Base-by-base conservation (phyloP, 2,113 vertebrate species). In the Kryptolebias marmoratus region DNA sequence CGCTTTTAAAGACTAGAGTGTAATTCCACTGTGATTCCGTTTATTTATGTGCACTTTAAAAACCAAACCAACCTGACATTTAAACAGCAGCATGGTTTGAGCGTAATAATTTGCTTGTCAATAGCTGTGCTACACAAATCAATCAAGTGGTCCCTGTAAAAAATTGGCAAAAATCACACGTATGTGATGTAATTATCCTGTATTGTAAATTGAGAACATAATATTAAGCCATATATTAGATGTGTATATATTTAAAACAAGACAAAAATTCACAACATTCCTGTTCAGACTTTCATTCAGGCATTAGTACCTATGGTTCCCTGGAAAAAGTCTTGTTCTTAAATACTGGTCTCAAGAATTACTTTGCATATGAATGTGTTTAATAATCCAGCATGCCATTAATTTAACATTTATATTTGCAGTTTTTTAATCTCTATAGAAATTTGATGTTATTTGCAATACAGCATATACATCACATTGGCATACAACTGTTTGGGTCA, bases 41-140 rank as follows among this genome's bases (percentile, higher is more conserved):
- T 57, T 36, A 7, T 42, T 54, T 47, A 36, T 2, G 66, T 54
- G 42, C 60, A 62, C 64, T 71, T 78, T 13, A 59, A n/a, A 22
- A 68, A 39, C 47, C 69, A 28, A 50, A 48, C 36, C 72, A 30
- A 57, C 22, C 12, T 54, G 44, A 58, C 61, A 65, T 68, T 82
- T 71, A 27, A 73, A 67, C 45, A 27, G 47, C 22, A 68, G 61
- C 42, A 32, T 0, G 22, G 15, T 71, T 27, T 66, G 79, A 82
- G 71, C 64, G 30, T 67, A 69, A 68, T 68, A 65, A 68, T 56
- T 55, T 63, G 36, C 45, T 36, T 39, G 1, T 63, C 32, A 36
- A 36, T 7, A 36, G 32, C 32, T 1, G 5, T 11, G 42, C 36
- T 57, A 49, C 62, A 13, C 44, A 45, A 45, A 45, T 11, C 44